phyloP scores from a whole-genome alignment of 2,797 vertebrate species.

The Helarctos malayanus region DNA sequence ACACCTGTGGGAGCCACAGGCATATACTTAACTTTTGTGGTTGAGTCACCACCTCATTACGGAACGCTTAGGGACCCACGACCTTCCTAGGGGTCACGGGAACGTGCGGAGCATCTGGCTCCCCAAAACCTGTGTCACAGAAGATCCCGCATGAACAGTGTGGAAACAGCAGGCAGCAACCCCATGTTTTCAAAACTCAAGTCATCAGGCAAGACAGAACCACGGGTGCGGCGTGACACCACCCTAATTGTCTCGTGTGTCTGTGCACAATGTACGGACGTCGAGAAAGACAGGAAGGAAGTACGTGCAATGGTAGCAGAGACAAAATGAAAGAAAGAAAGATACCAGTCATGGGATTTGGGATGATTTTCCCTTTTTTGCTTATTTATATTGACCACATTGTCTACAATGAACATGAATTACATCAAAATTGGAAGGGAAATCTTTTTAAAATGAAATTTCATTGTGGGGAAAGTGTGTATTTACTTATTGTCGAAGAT shows the following conservation, averaged over 20 bases:
- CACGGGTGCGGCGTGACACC: fast-evolving
- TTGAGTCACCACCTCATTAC: background rate
- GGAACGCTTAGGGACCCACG: background rate
- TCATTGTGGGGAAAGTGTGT: background rate
- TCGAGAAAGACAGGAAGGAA: background rate
- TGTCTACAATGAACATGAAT: background rate
- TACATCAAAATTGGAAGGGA: background rate
- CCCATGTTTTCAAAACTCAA: too few relatives aligned
- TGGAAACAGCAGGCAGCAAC: background rate
- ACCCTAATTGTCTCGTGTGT: fast-evolving
- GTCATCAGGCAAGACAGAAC: background rate
- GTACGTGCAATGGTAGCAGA: fast-evolving
- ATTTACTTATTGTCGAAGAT: background rate
- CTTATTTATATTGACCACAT: background rate
- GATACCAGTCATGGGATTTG: background rate
- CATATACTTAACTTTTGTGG: too few relatives aligned
- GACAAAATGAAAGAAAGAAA: background rate
- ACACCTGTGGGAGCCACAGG: background rate
- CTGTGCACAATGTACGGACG: fast-evolving
- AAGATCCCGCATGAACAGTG: background rate
- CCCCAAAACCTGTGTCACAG: fast-evolving
- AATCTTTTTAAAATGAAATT: background rate
- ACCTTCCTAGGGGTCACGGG: too few relatives aligned
- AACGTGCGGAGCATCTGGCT: fast-evolving
- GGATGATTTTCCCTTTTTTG: background rate